Base-by-base conservation (phyloP, 2,113 vertebrate species). In the Pogonocichla stellata region DNA sequence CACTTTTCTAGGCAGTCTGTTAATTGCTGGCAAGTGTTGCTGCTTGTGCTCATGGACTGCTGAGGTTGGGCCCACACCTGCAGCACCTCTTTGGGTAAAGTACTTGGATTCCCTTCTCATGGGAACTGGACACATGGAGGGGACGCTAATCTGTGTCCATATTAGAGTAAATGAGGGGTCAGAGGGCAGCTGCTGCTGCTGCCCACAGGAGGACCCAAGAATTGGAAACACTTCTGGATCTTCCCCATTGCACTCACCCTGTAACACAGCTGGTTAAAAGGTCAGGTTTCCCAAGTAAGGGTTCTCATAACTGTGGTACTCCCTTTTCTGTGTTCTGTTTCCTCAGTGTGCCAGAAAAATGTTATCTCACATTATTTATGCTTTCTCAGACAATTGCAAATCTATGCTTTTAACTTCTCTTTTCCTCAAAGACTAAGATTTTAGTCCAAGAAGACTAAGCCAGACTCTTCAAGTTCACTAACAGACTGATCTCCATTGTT, bases 11-110 rank as follows among this genome's bases (percentile, higher is more conserved):
- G 29, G 12, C 51, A 65, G 12, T 15, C 33, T 82, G 14, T 67
- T 42, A 66, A 43, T 43, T 80, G 50, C 50, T 70, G 71, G 7
- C 26, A 88, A 62, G 40, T 13, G 22, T 8, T 48, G 80, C 56
- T 13, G 8, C 19, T 23, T 5, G 1, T 36, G 26, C 19, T 72
- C 28, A n/a, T 31, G 28, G 14, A 40, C 17, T n/a, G 17, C 7
- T 2, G 4, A 82, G 34, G 40, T 0, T 58, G 18, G 48, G 23
- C 5, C 8, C 36, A 53, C 0, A 5, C 22, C 42, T 45, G 36
- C 31, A 73, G 60, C 33, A 42, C 13, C 19, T 6, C 29, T 50
- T 51, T 19, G 19, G n/a, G 29, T 23, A 42, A 62, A 10, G 14
- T 8, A 19, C 29, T 19, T 67, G 34, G 18, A 60, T 56, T 88